Evolutionary conservation across 2,888 invertebrate genomes (phyloP).

Genomic region (Drosophila anceps): DNA sequence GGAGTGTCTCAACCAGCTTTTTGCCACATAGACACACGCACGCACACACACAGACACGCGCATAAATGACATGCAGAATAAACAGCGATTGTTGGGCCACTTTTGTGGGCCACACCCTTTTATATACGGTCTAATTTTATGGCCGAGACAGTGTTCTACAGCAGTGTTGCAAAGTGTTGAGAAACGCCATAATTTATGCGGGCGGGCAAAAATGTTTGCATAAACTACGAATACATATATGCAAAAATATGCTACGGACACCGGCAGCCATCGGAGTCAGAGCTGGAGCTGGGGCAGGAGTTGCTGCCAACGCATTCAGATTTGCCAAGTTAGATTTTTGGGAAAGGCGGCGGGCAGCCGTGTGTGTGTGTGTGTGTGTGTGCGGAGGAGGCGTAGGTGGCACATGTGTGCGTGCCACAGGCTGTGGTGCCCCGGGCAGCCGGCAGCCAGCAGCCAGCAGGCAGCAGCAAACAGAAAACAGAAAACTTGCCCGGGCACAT

Average conservation of each 20-base stretch:
- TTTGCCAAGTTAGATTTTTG: slow-evolving; percentile 13
- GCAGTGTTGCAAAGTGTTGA: slow-evolving; percentile 51
- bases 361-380: too few relatives aligned
- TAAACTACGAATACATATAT: slow-evolving; percentile 70
- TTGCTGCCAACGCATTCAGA: slow-evolving; percentile 46
- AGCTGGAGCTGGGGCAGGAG: background rate
- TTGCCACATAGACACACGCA: background rate
- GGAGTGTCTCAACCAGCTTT: slow-evolving; percentile 20
- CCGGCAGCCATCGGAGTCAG: background rate
- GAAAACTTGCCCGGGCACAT: slow-evolving; percentile 52
- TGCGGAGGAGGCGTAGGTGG: slow-evolving; percentile 15
- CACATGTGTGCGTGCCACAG: slow-evolving; percentile 51
- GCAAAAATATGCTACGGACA: slow-evolving; percentile 75
- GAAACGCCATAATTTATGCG: slow-evolving; percentile 72
- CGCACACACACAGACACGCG: background rate
- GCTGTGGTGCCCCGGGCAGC: slow-evolving; percentile 28
- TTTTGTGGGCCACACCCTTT: slow-evolving; percentile 60
- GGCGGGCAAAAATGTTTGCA: slow-evolving; percentile 77
- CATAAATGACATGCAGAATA: slow-evolving; percentile 75
- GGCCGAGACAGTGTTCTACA: slow-evolving; percentile 45
- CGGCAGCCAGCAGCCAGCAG: slow-evolving; percentile 27
- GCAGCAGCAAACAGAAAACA: slow-evolving; percentile 2
- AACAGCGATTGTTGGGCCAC: slow-evolving; percentile 61
- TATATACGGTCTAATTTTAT: slow-evolving; percentile 66
- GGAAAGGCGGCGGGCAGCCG: background rate